Evolutionary conservation across 1,140 invertebrate species (phyloP).

Genomic region (Trigoniulus corallinus): DNA sequence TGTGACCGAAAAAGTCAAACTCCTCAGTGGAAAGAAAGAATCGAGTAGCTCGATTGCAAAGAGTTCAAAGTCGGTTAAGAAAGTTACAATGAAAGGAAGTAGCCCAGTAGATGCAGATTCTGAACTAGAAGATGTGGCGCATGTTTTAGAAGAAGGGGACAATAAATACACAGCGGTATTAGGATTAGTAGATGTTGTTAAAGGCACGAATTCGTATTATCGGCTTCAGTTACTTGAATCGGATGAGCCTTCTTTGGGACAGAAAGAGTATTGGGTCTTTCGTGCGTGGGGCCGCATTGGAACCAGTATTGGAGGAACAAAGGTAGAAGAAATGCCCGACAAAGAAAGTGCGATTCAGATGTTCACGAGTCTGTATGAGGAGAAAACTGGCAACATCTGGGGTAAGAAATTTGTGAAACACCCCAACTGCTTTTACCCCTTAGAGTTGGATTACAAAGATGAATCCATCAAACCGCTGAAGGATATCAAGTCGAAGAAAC

Average conservation of each 20-base stretch:
- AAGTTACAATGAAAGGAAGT: constrained; percentile 60
- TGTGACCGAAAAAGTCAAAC: constrained; percentile 29
- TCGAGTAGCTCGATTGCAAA: constrained; percentile 45
- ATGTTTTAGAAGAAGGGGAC: constrained; percentile 40
- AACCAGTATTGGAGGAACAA: constrained; percentile 71
- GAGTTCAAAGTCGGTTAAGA: constrained; percentile 43
- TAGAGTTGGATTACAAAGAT: constrained; percentile 72
- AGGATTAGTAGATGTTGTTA: constrained; percentile 65
- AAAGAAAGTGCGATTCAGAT: constrained; percentile 39
- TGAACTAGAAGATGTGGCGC: constrained; percentile 54
- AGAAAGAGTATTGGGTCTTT: constrained; percentile 71
- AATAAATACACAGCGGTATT: constrained; percentile 59
- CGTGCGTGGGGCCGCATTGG: constrained; percentile 90
- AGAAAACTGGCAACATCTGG: constrained; percentile 64
- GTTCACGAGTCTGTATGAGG: constrained; percentile 54
- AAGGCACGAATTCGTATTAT: constrained; percentile 84
- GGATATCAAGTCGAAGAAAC: background rate
- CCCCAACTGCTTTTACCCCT: constrained; percentile 63
- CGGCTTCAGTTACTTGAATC: constrained; percentile 78
- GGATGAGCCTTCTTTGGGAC: constrained; percentile 38
- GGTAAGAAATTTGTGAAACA: constrained; percentile 57
- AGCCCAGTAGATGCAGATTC: constrained; percentile 81
- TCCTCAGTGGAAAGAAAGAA: no score
- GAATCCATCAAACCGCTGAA: background rate
- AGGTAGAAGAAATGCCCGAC: constrained; percentile 40